These are phyloP conservation scores for Pelodytes ibericus DNA, from an alignment of 2,797 vertebrate genomes.

Conservation along the genomic window DNA sequence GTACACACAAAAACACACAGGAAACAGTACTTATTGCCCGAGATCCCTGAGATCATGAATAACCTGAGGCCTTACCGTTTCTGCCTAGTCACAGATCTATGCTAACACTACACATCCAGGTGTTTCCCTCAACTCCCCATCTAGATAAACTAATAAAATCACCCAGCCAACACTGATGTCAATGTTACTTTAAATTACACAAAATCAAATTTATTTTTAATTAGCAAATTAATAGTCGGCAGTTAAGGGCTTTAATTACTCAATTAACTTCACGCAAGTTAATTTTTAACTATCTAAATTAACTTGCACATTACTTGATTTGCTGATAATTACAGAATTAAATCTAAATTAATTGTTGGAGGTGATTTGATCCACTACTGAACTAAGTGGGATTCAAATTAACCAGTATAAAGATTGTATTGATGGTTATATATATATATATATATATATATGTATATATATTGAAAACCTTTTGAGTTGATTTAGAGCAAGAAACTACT, in stretches of 20 bases:
- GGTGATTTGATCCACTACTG: constrained; percentile 95
- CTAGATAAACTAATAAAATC: constrained; percentile 90
- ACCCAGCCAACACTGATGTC: constrained; percentile 95
- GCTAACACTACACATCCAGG: constrained; percentile 63
- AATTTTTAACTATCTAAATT: constrained; percentile 99
- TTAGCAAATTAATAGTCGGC: constrained; percentile 99
- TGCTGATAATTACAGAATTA: constrained; percentile 99
- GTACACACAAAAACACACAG: not conserved
- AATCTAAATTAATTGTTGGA: constrained; percentile 99
- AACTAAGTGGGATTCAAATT: constrained; percentile 97
- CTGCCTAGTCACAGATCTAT: constrained; percentile 7
- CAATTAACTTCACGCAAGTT: constrained; percentile 99
- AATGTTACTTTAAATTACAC: constrained; percentile 96
- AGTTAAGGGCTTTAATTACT: constrained; percentile 99
- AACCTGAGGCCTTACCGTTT: not conserved
- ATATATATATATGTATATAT: constrained; percentile 63
- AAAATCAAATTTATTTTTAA: constrained; percentile 99
- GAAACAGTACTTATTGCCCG: not conserved
- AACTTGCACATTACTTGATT: constrained; percentile 99
- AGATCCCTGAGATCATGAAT: not conserved
- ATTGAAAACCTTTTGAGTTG: constrained; percentile 89
- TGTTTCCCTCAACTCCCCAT: constrained; percentile 72
- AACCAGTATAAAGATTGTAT: constrained; percentile 86
- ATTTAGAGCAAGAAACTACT: constrained; percentile 39
- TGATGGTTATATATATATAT: no score